Conservation (phyloP, 2,797 vertebrate genomes). For the Sibirionetta formosa region DNA sequence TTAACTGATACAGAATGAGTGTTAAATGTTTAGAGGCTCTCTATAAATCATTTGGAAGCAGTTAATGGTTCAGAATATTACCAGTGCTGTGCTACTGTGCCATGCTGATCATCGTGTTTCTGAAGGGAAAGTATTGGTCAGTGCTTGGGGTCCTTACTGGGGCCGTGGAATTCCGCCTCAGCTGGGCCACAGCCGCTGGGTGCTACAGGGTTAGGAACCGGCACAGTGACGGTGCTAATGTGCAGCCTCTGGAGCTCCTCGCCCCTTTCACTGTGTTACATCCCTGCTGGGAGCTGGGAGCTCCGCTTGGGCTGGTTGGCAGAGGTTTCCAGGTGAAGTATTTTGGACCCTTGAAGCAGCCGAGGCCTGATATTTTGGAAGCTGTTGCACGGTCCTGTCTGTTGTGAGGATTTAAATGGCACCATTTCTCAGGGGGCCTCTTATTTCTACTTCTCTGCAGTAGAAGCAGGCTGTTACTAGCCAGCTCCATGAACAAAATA, state of each 20-base stretch:
- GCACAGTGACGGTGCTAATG: rapidly evolving
- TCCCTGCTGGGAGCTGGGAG: not conserved
- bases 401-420: not conserved
- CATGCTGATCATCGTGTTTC: not conserved
- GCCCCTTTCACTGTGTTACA: not conserved
- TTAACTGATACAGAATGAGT: not conserved
- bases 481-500: not conserved
- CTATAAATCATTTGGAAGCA: not conserved
- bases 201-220: rapidly evolving
- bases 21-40: not conserved
- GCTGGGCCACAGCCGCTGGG: rapidly evolving
- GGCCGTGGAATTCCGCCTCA: not conserved
- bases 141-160: not conserved
- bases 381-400: rapidly evolving
- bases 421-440: rapidly evolving
- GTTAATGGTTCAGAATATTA: not conserved
- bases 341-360: not conserved
- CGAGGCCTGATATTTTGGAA: not conserved
- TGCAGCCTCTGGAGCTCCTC: not conserved
- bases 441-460: not conserved
- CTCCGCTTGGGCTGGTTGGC: not conserved
- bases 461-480: not conserved
- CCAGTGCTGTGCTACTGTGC: rapidly evolving
- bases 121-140: not conserved
- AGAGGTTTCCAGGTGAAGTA: not conserved